Conservation (phyloP, 2,888 invertebrate genomes). For the Pseudococcus jackbeardsleyi region DNA sequence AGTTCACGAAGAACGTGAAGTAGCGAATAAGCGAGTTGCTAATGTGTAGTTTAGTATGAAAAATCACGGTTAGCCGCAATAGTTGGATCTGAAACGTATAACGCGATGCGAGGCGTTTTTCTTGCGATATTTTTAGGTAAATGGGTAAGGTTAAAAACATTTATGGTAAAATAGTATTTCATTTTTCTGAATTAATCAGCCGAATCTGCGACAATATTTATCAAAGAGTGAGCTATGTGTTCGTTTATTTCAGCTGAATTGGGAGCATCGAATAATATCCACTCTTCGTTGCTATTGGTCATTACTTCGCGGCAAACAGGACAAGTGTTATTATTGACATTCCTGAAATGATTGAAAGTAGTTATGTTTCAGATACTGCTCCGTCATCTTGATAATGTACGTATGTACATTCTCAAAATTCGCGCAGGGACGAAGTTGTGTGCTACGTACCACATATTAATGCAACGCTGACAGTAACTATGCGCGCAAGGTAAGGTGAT, state of each 20-base stretch:
- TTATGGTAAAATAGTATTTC: not conserved
- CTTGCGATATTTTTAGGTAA: no score
- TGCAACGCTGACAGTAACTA: slow-evolving; percentile 79
- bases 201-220: slow-evolving; percentile 69
- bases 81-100: no score
- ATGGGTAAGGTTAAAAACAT: no score
- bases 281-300: slow-evolving; percentile 77
- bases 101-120: no score
- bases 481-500: slow-evolving; percentile 80
- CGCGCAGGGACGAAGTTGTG: slow-evolving; percentile 66
- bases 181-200: not conserved
- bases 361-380: not conserved
- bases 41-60: not conserved
- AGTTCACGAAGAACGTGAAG: not conserved
- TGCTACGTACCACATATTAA: slow-evolving; percentile 80
- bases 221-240: slow-evolving; percentile 72
- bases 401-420: not conserved
- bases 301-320: slow-evolving; percentile 78
- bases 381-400: not conserved
- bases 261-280: slow-evolving; percentile 77
- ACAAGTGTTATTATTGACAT: slow-evolving; percentile 78
- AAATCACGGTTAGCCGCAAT: not conserved
- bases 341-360: slow-evolving; percentile 72
- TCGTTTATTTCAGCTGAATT: slow-evolving; percentile 74
- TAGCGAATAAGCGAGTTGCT: not conserved